Conservation (phyloP, 2,797 vertebrate species). For the Vultur gryphus region DNA sequence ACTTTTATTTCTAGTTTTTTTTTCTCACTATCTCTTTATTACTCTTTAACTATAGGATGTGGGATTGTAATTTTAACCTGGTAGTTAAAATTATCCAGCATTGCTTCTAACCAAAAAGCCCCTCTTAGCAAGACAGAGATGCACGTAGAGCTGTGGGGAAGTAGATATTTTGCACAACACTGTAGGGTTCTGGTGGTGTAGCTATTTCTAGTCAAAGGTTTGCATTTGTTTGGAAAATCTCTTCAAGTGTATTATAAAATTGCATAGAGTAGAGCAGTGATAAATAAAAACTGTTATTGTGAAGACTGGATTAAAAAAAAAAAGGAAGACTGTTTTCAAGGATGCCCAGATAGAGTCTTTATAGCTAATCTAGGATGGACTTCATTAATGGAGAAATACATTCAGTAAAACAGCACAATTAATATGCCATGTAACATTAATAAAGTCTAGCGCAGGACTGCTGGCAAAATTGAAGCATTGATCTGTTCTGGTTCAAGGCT, state of each 20-base stretch:
- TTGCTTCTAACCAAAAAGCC: background rate
- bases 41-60: background rate
- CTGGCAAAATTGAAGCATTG: conserved; percentile 38
- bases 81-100: background rate
- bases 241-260: background rate
- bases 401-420: conserved; percentile 18
- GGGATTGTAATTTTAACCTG: background rate
- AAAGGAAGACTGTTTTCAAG: background rate
- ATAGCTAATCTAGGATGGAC: conserved; percentile 39
- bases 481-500: conserved; percentile 31
- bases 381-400: conserved; percentile 51
- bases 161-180: background rate
- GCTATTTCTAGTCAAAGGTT: background rate
- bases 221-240: background rate
- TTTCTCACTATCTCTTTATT: background rate
- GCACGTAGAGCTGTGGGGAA: background rate
- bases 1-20: background rate
- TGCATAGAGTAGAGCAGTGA: background rate
- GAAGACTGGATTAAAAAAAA: background rate
- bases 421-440: conserved; percentile 24
- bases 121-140: background rate
- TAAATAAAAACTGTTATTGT: conserved; percentile 14
- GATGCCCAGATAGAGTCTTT: conserved; percentile 12
- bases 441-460: conserved; percentile 29
- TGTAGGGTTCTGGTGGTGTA: background rate